Evolutionary conservation across 2,797 vertebrate species (phyloP), one percentile per base, ranked within the genome.

Genomic region (Poeciliopsis turneri): DNA sequence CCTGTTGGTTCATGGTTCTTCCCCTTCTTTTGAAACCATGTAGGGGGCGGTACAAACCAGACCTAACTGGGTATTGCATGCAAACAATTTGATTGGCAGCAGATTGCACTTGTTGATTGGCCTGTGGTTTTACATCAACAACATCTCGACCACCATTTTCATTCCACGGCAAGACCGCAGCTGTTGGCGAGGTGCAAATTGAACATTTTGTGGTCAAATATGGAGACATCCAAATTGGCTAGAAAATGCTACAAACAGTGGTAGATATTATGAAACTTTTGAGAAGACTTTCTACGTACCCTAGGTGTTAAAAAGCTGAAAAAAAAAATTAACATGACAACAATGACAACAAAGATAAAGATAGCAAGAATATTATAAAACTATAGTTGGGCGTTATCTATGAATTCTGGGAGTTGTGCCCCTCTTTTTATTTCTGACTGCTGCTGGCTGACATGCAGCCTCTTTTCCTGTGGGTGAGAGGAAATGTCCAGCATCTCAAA

Each of bases 401-500:
- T 43, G 25, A 64, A 72, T 18, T 0, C n/a, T 78, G 28, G 18
- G 53, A 59, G 59, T 77, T 73, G 36, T 30, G 61, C 41, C 43
- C 41, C 28, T 1, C 55, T 51, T 64, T 49, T n/a, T 30, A 30
- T 78, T 69, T 66, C 16, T 30, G 74, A 68, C 53, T 36, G 55
- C 83, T 80, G 45, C 76, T 77, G 46, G 75, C 84, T 85, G 79
- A 82, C 89, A 81, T 41, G 77, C 33, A 72, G 81, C 80, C 84
- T 81, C 77, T 43, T 82, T 91, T 92, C 85, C 83, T 85, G 86
- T 83, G 13, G 64, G 39, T 80, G 92, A 94, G 93, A 93, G 87
- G 83, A 13, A 41, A 79, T 72, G 30, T 10, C 23, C 51, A 53
- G 51, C 51, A 53, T 53, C 51, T 53, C 51, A 53, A 87, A 83